Evolutionary conservation across 2,797 vertebrate species (phyloP), one percentile per base, ranked within the genome.

Genomic region (Oophaga sylvatica): DNA sequence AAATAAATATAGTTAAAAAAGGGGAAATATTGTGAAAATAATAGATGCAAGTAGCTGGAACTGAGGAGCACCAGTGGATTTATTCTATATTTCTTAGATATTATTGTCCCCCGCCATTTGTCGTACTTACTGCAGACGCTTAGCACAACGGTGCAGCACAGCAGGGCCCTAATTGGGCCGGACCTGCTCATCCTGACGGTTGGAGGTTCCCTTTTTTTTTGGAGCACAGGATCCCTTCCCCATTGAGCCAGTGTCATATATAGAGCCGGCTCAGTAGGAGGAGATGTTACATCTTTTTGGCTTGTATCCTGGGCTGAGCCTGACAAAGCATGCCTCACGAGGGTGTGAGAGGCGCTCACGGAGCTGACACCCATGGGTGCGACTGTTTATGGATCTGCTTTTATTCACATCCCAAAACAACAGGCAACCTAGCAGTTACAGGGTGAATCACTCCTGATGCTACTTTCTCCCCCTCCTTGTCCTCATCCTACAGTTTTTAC

Each of bases 281-380:
- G 84, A 60, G 78, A 83, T 11, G 7, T 16, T 1, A 5, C 22
- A 11, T 76, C 41, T 82, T 12, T 79, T 89, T 86, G 88, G 88
- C 88, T 86, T 73, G 62, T 86, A 59, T 56, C 71, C 81, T 59
- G 22, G 63, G 71, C 68, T 78, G 80, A 53, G 70, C 88, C 80
- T 89, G 88, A 86, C 84, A 79, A 79, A 83, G 88, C 88, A 89
- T 89, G 88, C 81, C 84, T 89, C 88, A 89, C 63, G 53, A 78
- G 88, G 88, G 88, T 83, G 88, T 89, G 84, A 81, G 83, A 89
- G 84, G 73, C 17, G 35, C 80, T 13, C 83, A 31, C 9, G 26
- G 67, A 83, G 84, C 70, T 82, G 63, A 86, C 88, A 83, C 88
- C 88, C 88, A 86, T 86, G 88, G 88, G 88, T 89, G 88, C 73